Evolutionary conservation across 2,797 vertebrate species (phyloP).

Genomic region (Martes flavigula): DNA sequence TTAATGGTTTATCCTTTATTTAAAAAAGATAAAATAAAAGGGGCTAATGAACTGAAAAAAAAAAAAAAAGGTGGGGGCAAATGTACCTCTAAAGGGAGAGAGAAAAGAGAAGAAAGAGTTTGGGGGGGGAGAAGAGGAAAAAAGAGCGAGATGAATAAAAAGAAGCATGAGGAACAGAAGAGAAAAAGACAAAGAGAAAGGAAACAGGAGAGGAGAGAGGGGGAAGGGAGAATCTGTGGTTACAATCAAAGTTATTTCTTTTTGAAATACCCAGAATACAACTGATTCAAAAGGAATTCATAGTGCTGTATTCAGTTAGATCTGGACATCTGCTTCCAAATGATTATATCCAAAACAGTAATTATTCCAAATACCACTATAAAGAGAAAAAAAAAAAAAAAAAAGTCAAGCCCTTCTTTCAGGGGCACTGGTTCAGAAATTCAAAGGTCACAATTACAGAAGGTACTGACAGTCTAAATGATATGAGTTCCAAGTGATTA

Average conservation of each 20-base stretch:
- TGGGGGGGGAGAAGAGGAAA: accelerated
- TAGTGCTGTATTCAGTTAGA: background rate
- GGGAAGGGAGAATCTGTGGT: background rate
- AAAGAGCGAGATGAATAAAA: background rate
- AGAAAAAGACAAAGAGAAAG: background rate
- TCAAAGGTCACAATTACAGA: slow-evolving; percentile 22
- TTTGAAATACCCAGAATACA: slow-evolving; percentile 8
- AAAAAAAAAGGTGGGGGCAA: background rate
- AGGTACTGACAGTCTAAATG: slow-evolving; percentile 18
- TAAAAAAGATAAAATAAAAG: background rate
- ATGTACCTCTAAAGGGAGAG: background rate
- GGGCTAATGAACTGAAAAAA: background rate
- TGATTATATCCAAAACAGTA: slow-evolving; percentile 12
- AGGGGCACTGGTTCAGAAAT: slow-evolving; percentile 14
- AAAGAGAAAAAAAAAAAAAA: slow-evolving; percentile 10
- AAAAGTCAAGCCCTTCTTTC: background rate
- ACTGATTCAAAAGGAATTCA: background rate
- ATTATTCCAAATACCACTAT: slow-evolving; percentile 44
- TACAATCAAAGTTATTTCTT: background rate
- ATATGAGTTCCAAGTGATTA: slow-evolving; percentile 28
- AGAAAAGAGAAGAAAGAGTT: background rate
- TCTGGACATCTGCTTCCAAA: slow-evolving; percentile 9
- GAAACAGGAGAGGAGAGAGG: background rate
- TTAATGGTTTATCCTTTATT: background rate
- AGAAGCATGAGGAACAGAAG: background rate